These are phyloP conservation scores for Cephus pygmeus DNA, from an alignment of 2,888 invertebrate species.

Conservation along the genomic window DNA sequence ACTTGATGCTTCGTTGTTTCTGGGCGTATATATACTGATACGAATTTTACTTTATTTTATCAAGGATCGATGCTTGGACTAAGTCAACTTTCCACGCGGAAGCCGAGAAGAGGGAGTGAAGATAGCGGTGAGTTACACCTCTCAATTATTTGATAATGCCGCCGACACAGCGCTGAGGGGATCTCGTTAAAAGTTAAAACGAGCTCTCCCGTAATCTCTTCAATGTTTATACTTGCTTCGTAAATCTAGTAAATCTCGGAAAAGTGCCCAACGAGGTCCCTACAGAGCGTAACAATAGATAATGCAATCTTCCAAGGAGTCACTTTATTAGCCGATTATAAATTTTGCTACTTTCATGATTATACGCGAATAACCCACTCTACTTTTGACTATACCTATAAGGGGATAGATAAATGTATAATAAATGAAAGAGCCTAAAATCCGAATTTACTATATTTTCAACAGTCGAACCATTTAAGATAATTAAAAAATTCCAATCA, in stretches of 20 bases:
- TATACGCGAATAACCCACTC: neutral
- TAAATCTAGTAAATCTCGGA: conserved; percentile 56
- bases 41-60: neutral
- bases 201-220: conserved; percentile 64
- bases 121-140: conserved; percentile 64
- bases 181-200: conserved; percentile 66
- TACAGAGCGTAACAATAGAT: conserved; percentile 52
- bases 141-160: conserved; percentile 67
- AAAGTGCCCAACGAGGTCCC: conserved; percentile 30
- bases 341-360: neutral
- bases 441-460: neutral
- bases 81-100: neutral
- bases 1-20: neutral
- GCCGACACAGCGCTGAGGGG: conserved; percentile 62
- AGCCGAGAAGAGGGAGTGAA: conserved; percentile 15
- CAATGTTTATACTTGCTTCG: conserved; percentile 63
- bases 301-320: conserved; percentile 50
- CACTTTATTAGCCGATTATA: conserved; percentile 13
- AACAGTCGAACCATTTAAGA: neutral
- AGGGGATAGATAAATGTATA: no score
- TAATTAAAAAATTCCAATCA: neutral
- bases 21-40: neutral
- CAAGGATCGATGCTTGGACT: neutral
- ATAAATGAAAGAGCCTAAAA: neutral
- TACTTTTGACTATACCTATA: neutral